A percentile compares a stretch with the other conserved stretches of the same genome.
phyloP scores from a whole-genome alignment of 2,113 vertebrate genomes.

The Phaethon lepturus region DNA sequence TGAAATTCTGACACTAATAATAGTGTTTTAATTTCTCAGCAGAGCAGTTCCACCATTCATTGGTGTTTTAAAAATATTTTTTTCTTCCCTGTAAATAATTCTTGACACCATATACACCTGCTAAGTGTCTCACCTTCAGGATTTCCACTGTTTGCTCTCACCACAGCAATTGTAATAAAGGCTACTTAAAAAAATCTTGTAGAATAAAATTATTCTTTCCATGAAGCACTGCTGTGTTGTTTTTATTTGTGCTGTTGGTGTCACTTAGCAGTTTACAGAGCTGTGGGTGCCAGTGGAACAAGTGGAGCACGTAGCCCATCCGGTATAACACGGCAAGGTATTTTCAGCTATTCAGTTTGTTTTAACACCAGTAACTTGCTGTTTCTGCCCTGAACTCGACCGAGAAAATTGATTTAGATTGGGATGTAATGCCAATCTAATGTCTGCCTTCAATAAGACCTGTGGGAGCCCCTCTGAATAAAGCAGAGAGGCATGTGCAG shows the following conservation, averaged over 20 bases:
- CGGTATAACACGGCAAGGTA: neutral
- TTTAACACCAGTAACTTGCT: neutral
- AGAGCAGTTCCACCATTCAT: neutral
- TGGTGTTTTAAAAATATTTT: neutral
- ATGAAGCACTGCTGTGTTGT: neutral
- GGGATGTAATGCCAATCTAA: neutral
- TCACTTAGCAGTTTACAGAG: neutral
- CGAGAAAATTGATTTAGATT: neutral
- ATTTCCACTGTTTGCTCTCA: neutral
- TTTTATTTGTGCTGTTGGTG: neutral
- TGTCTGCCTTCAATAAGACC: neutral
- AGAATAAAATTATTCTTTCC: neutral
- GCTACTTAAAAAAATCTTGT: neutral
- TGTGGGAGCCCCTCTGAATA: neutral
- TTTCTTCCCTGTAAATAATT: neutral
- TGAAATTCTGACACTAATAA: neutral
- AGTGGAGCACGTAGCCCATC: fast-evolving
- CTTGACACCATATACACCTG: neutral
- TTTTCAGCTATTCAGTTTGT: neutral
- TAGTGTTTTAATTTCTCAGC: neutral
- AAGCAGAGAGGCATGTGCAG: neutral
- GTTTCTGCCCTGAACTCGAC: neutral
- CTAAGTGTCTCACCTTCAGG: neutral
- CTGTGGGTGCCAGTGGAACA: neutral
- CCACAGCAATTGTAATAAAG: neutral